phyloP scores from a whole-genome alignment of 2,888 invertebrate species.

The Conomelus anceps region DNA sequence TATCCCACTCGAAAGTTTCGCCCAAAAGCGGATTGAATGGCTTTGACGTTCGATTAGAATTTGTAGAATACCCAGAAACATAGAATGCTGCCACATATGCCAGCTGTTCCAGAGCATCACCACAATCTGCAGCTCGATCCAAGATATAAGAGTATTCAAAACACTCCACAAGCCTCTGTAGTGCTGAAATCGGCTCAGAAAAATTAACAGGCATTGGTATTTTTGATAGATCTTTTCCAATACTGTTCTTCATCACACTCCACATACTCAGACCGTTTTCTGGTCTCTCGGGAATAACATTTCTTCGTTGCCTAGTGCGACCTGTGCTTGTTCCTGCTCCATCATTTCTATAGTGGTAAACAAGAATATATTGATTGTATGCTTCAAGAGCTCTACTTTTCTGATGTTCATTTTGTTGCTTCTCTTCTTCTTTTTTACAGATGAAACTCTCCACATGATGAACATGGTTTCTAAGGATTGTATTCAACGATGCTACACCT shows the following conservation, averaged over 20 bases:
- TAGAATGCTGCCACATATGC: conserved; percentile 97
- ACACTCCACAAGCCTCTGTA: conserved; percentile 95
- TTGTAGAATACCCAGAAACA: conserved; percentile 82
- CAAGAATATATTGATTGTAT: background rate
- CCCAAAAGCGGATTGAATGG: conserved; percentile 96
- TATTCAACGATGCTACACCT: background rate
- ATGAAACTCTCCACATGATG: background rate
- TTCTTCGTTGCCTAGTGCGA: conserved; percentile 55
- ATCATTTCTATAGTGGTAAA: background rate
- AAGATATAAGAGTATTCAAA: conserved; percentile 91
- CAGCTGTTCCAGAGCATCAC: conserved; percentile 84
- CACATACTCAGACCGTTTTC: conserved; percentile 92
- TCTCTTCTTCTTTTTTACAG: background rate
- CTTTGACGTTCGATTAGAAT: conserved; percentile 78
- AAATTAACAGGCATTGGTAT: conserved; percentile 99
- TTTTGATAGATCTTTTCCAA: conserved; percentile 93
- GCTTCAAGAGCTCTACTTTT: background rate
- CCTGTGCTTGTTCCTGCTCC: background rate
- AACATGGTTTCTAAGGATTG: background rate
- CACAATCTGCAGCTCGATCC: conserved; percentile 57
- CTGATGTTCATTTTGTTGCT: background rate
- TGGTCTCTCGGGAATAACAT: conserved; percentile 82
- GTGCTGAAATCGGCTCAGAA: conserved; percentile 96
- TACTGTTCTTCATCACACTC: conserved; percentile 99
- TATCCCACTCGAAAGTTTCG: conserved; percentile 95